Base-by-base conservation (phyloP, 2,113 vertebrate species). In the Scomber japonicus region DNA sequence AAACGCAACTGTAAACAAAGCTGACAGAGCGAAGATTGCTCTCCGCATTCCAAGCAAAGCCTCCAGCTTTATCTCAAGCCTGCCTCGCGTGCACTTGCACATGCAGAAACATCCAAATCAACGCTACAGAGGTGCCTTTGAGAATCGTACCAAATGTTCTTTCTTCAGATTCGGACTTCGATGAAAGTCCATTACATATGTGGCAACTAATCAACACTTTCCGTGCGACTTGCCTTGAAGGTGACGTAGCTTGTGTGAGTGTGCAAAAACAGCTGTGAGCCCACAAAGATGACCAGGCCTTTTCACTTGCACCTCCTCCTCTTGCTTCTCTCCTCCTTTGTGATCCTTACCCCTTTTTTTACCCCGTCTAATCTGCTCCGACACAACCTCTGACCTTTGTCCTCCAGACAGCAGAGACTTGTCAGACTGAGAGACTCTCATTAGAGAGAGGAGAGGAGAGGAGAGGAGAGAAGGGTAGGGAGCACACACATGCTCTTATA, bases 1-100 rank as follows among this genome's bases (percentile, higher is more conserved):
- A 73, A 76, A 85, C n/a, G 46, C 56, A 61, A 49, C n/a, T 59
- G 46, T 83, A 90, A 91, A 90, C 86, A 84, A 53, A 69, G 65
- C 78, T 57, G 82, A 86, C 78, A 67, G 70, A 76, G 75, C 0
- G 44, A 73, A 69, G 65, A 77, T 60, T 81, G 67, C 59, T 53
- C 16, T 49, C 74, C 60, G 48, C 79, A 56, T 90, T 88, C 83
- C 78, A 66, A 24, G 48, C 53, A 3, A 50, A 75, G 21, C 57
- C 17, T 75, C 59, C 69, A 71, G 60, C 70, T 78, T 82, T 77
- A 86, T 85, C 67, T 81, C 45, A 11, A 56, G 13, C 35, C 14
- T 12, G 19, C 9, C 65, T 82, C 68, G 13, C 21, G 46, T 66
- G 54, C 44, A n/a, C 31, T 19, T 40, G 15, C 44, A 14, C 40